Evolutionary conservation across 35 echinoderm and acorn worm genomes (phyloP), one percentile per base, ranked within the genome.

Genomic region (Diadema setosum): DNA sequence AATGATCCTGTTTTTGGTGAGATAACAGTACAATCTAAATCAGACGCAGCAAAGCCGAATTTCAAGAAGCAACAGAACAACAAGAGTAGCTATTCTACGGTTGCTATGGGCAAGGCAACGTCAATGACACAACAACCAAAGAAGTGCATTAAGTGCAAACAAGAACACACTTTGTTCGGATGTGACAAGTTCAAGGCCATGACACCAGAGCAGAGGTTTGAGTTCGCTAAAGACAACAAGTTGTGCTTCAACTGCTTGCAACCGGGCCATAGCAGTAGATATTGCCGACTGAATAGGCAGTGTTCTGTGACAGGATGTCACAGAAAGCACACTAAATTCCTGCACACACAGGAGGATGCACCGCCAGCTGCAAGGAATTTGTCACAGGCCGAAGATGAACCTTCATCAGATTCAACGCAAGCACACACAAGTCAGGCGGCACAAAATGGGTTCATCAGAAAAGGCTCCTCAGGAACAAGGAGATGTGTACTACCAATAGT

Each of bases 231-330:
- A 57, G 32, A 37, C 5, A 75, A 75, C 11, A 27, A 45, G 44
- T 41, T 87, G 35, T 91, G 83, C 37, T 86, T 86, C 73, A 91
- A 89, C 50, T 91, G 90, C 40, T 41, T 87, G 6, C 67, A 45
- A 24, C 20, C 8, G 32, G 83, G 82, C 6, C 90, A 91, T 46
- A 78, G 30, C 32, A 36, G 46, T 46, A 39, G 7, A n/a, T 36
- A 41, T 5, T 91, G 90, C 58, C 86, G 31, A 49, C 52, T 86
- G 7, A 58, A 86, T 18, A 75, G 82, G 27, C 76, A 42, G n/a
- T 91, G 90, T 56, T 75, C 48, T 49, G 56, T 91, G 11, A 4
- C n/a, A 15, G 90, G 90, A 24, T 87, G 60, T 65, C 6, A 6
- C 11, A 65, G 11, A 27, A 65, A 65, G 23, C 60, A 65, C 60